Evolutionary conservation across 1,140 invertebrate species (phyloP).

Genomic region (Tetraneura akinire): DNA sequence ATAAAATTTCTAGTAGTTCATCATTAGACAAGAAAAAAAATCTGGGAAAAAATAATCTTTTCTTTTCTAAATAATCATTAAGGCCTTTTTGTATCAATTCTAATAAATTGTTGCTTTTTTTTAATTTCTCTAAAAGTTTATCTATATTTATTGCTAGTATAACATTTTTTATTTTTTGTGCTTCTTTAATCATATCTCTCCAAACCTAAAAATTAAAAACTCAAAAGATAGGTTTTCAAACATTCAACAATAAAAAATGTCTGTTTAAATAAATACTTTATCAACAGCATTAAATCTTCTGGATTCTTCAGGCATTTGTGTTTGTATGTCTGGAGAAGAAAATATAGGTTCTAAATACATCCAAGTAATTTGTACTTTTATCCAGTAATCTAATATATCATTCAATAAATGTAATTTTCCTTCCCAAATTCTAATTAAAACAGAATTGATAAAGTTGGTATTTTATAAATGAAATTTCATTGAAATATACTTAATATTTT

Average conservation of each 20-base stretch:
- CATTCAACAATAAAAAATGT: neutral
- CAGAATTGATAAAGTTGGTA: neutral
- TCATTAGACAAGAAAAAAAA: conserved; percentile 99
- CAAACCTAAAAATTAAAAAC: conserved; percentile 67
- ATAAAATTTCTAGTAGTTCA: conserved; percentile 92
- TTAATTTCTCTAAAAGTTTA: conserved; percentile 87
- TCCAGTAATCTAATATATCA: conserved; percentile 94
- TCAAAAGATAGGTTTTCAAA: no score
- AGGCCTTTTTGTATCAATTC: conserved; percentile 90
- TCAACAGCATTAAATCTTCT: conserved; percentile 88
- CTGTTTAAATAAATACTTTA: conserved; percentile 64
- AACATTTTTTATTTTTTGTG: conserved; percentile 76
- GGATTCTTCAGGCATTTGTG: conserved; percentile 85
- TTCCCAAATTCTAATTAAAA: conserved; percentile 72
- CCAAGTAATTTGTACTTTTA: conserved; percentile 95
- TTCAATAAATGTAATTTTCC: conserved; percentile 74
- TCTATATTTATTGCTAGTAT: conserved; percentile 86
- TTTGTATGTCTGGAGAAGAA: conserved; percentile 95
- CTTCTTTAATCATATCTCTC: conserved; percentile 91
- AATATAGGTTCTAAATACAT: conserved; percentile 98
- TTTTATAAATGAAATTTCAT: neutral
- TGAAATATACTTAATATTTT: conserved; percentile 68
- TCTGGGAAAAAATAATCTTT: conserved; percentile 88
- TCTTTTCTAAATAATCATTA: conserved; percentile 94
- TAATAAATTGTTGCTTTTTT: conserved; percentile 83